Evolutionary conservation across 2,888 invertebrate species (phyloP).

Genomic region (Lasioglossum leucozonium): DNA sequence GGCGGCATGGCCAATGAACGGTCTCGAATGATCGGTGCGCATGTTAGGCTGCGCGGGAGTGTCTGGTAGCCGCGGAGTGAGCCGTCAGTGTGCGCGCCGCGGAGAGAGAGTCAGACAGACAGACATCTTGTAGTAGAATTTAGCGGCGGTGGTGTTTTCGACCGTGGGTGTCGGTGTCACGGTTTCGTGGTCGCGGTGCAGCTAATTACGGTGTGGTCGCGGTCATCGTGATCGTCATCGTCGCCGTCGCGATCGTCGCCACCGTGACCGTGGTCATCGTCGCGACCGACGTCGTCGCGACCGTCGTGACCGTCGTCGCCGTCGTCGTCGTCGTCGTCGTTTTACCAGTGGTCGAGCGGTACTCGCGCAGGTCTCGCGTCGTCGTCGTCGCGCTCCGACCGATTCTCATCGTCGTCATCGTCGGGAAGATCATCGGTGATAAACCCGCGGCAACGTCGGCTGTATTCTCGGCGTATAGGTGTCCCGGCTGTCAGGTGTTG

Average conservation of each 20-base stretch:
- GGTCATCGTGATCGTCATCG: constrained; percentile 51
- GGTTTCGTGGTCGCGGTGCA: constrained; percentile 72
- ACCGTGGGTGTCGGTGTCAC: constrained; percentile 75
- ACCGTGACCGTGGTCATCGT: constrained; percentile 50
- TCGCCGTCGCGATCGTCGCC: constrained; percentile 52
- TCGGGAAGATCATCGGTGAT: neutral
- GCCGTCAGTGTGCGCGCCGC: constrained; percentile 82
- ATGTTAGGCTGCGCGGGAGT: constrained; percentile 78
- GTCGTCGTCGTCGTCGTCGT: constrained; percentile 35
- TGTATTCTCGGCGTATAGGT: constrained; percentile 33
- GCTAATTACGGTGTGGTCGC: constrained; percentile 70
- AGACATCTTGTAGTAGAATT: constrained; percentile 84
- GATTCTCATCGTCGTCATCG: neutral
- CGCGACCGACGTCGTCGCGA: constrained; percentile 54
- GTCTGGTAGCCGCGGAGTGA: constrained; percentile 70
- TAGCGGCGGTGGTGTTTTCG: constrained; percentile 80
- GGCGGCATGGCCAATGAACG: constrained; percentile 59
- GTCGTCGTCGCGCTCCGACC: neutral
- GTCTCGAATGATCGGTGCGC: constrained; percentile 82
- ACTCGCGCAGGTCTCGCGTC: neutral
- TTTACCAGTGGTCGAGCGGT: neutral
- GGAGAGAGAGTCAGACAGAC: constrained; percentile 79
- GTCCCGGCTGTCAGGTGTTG: constrained; percentile 40
- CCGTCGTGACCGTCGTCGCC: constrained; percentile 37
- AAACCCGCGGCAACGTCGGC: neutral